Percentiles rank a stretch among this genome's conserved stretches.
phyloP scores from a whole-genome alignment of 2,888 invertebrate species.

The Drosophila monieri region DNA sequence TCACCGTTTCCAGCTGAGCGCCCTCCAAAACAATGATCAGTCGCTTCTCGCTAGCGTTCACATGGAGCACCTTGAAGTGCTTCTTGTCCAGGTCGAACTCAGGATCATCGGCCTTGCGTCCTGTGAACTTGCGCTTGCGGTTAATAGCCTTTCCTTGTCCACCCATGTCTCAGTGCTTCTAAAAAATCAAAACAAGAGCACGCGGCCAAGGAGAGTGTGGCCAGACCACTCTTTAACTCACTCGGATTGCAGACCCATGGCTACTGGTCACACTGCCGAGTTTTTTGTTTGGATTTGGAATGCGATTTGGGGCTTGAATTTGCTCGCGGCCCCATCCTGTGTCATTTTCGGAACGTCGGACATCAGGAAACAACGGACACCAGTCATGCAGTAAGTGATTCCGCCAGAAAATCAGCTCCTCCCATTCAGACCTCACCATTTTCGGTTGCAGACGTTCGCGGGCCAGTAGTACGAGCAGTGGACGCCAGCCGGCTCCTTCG shows the following conservation, averaged over 20 bases:
- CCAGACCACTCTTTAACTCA: not conserved
- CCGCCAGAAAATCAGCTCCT: not conserved
- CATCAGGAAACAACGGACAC: not conserved
- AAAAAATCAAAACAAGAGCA: constrained; percentile 3
- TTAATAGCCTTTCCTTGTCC: constrained; percentile 80
- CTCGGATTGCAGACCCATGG: not conserved
- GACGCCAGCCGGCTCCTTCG: constrained; percentile 42
- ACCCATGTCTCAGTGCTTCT: constrained; percentile 62
- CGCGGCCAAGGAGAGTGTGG: not conserved
- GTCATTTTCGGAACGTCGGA: not conserved
- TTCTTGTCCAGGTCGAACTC: constrained; percentile 92
- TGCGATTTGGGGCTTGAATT: not conserved
- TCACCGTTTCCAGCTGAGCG: constrained; percentile 97
- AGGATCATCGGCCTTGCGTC: constrained; percentile 86
- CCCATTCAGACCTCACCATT: not conserved
- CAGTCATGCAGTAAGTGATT: not conserved
- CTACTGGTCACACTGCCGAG: not conserved
- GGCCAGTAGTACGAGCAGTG: constrained; percentile 71
- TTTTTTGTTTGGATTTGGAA: constrained; percentile 1
- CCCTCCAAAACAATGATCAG: constrained; percentile 96
- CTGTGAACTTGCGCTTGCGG: constrained; percentile 80
- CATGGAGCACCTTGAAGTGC: constrained; percentile 90
- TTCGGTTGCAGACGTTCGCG: constrained; percentile 57
- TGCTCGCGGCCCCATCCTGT: not conserved
- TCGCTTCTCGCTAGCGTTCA: constrained; percentile 94